Percentiles rank a stretch among this genome's conserved stretches.
Conservation (phyloP, 2,797 vertebrate genomes). For the Hippocampus kuda region DNA sequence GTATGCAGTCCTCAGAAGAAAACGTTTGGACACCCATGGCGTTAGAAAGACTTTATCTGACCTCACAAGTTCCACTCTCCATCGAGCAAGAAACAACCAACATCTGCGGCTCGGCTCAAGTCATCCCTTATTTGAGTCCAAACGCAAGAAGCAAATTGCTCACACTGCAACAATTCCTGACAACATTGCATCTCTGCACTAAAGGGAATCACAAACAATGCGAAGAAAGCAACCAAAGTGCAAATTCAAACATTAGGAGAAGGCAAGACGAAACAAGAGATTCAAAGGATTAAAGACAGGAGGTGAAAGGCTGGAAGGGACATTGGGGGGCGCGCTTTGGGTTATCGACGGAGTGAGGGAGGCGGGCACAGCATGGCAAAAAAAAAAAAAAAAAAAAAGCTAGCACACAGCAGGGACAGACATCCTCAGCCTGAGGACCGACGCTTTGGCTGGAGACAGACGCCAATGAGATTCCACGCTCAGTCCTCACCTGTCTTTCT, state of each 20-base stretch:
- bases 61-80: too few relatives aligned
- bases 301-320: conserved; percentile 17
- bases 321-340: conserved; percentile 3
- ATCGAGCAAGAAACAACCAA: not conserved
- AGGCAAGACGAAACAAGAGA: conserved; percentile 12
- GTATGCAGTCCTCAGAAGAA: too few relatives aligned
- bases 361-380: conserved; percentile 54
- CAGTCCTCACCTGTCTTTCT: conserved; percentile 72
- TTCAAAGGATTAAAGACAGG: conserved; percentile 10
- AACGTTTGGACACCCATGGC: too few relatives aligned
- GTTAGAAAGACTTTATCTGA: too few relatives aligned
- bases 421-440: conserved; percentile 47
- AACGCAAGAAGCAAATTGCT: not conserved
- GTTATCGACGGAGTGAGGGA: conserved; percentile 51
- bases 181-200: not conserved
- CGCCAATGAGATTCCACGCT: not conserved
- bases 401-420: conserved; percentile 67
- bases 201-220: not conserved
- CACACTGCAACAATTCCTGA: not conserved
- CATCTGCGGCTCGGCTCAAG: not conserved
- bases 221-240: not conserved
- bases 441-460: conserved; percentile 2
- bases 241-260: not conserved
- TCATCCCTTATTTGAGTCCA: not conserved
- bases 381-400: conserved; percentile 9